These are phyloP conservation scores for Drosophila kanekoi DNA, from an alignment of 2,888 invertebrate genomes.

Conservation along the genomic window DNA sequence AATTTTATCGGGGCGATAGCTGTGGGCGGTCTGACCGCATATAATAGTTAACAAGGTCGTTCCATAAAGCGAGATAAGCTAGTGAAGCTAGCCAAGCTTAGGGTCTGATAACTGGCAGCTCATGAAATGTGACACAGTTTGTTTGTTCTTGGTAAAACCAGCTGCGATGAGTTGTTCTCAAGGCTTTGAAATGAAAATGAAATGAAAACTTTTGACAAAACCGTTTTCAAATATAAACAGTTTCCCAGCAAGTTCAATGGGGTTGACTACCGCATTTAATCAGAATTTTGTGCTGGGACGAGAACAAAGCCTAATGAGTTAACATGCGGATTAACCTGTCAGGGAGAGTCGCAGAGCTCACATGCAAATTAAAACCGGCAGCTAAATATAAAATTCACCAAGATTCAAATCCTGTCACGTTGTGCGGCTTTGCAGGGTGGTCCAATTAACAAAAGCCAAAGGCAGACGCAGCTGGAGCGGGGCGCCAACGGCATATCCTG, in stretches of 20 bases:
- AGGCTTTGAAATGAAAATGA: no score
- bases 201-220: no score
- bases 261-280: constrained; percentile 6
- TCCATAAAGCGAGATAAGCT: constrained; percentile 20
- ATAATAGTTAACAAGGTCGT: constrained; percentile 63
- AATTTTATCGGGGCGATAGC: constrained; percentile 59
- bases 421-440: constrained; percentile 60
- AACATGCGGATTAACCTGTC: constrained; percentile 66
- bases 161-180: background rate
- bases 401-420: constrained; percentile 56
- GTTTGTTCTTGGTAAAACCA: constrained; percentile 1
- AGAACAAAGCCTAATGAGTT: constrained; percentile 51
- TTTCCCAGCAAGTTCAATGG: background rate
- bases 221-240: background rate
- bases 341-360: constrained; percentile 21
- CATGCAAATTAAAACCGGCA: constrained; percentile 60
- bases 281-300: background rate
- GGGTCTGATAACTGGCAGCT: no score
- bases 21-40: constrained; percentile 54
- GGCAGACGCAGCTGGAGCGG: constrained; percentile 12
- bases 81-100: constrained; percentile 2
- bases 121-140: background rate
- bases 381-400: constrained; percentile 52
- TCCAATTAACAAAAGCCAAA: constrained; percentile 68
- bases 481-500: constrained; percentile 59